phyloP scores from a whole-genome alignment of 2,888 invertebrate species.

The Penaeus monodon region DNA sequence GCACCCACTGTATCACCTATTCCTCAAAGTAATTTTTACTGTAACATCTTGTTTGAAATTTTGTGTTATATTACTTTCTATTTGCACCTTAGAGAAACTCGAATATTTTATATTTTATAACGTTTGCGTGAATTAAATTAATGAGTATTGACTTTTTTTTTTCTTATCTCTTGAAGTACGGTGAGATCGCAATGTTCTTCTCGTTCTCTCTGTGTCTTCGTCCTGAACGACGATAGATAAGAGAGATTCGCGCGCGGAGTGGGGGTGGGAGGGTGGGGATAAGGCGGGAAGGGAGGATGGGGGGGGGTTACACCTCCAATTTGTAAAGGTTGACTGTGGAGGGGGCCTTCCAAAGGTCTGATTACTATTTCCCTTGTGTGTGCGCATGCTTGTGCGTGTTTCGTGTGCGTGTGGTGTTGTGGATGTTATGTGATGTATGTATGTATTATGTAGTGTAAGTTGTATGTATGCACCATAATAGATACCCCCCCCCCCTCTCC shows the following conservation, averaged over 20 bases:
- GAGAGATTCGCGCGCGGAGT: not conserved
- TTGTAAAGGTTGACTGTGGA: not conserved
- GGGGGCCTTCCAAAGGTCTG: not conserved
- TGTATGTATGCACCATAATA: not conserved
- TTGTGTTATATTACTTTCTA: too few species aligned
- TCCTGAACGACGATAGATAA: not conserved
- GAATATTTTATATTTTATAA: not conserved
- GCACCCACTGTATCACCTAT: too few species aligned
- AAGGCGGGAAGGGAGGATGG: not conserved
- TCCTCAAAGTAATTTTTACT: too few species aligned
- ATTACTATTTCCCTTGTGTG: not conserved
- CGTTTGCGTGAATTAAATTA: not conserved
- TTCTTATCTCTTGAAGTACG: not conserved
- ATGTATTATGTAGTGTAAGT: not conserved
- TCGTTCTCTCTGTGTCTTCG: constrained; percentile 11
- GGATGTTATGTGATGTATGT: too few species aligned
- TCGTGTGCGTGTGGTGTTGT: not conserved
- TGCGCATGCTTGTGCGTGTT: too few species aligned
- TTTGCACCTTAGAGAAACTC: not conserved
- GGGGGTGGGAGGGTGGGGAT: not conserved
- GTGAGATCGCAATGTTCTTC: not conserved
- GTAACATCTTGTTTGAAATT: too few species aligned
- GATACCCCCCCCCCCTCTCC: too few species aligned
- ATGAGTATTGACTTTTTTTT: not conserved
- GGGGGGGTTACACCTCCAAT: not conserved